These are phyloP conservation scores for Parnassius glacialis DNA, from an alignment of 2,888 invertebrate species.

Conservation along the genomic window DNA sequence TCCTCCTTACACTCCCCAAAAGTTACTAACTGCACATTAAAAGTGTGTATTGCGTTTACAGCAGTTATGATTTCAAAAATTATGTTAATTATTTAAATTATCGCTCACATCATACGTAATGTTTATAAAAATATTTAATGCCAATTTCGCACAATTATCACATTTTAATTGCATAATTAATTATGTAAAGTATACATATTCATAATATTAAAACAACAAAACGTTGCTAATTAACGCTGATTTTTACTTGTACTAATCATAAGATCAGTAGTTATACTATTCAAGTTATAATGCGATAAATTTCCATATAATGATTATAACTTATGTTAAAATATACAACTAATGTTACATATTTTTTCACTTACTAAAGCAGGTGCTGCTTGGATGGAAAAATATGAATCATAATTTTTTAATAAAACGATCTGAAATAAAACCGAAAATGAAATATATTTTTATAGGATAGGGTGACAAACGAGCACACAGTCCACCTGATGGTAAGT, in stretches of 20 bases:
- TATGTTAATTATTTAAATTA: no score
- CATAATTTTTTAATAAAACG: neutral
- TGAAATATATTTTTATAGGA: no score
- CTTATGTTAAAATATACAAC: conserved; percentile 5
- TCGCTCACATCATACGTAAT: no score
- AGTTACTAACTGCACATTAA: no score
- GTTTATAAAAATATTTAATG: neutral
- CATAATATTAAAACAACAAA: conserved; percentile 19
- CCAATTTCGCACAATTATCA: conserved; percentile 4
- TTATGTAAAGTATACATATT: conserved; percentile 1
- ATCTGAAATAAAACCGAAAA: no score
- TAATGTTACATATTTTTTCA: conserved; percentile 7
- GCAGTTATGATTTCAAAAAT: no score
- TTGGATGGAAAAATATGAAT: neutral
- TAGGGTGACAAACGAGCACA: no score
- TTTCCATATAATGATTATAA: conserved; percentile 10
- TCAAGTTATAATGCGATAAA: neutral
- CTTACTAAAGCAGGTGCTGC: conserved; percentile 1
- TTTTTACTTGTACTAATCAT: neutral
- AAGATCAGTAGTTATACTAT: neutral
- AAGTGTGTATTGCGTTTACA: no score
- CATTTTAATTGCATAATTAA: conserved; percentile 8
- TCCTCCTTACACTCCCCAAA: no score
- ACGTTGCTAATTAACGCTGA: neutral
- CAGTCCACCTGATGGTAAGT: no score